phyloP scores from a whole-genome alignment of 1,140 invertebrate species.

The Lanistes nyassanus region DNA sequence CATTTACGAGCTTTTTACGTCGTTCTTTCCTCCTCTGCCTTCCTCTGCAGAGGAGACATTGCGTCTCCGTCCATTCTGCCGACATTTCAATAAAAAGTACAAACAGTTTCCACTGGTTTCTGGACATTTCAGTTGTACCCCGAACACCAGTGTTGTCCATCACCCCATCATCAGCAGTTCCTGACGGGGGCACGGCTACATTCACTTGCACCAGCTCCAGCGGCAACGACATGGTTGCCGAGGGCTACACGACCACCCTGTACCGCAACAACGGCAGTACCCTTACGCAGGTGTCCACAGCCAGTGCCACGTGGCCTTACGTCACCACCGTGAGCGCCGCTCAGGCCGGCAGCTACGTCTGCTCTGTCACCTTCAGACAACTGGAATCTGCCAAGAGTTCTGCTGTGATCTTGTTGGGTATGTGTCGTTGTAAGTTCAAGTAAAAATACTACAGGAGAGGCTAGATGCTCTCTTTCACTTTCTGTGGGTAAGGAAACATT shows the following conservation, averaged over 20 bases:
- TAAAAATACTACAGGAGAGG: too few species aligned
- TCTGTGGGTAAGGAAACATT: too few species aligned
- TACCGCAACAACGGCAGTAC: not conserved
- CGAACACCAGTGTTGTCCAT: not conserved
- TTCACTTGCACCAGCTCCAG: slow-evolving; percentile 6
- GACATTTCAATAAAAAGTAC: too few species aligned
- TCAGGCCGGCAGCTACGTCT: not conserved
- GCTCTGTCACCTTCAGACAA: not conserved
- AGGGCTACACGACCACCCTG: not conserved
- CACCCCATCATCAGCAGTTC: not conserved
- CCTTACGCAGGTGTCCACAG: not conserved
- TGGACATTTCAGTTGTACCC: not conserved
- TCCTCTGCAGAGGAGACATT: too few species aligned
- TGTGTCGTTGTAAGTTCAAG: not conserved
- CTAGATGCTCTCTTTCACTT: too few species aligned
- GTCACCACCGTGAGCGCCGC: not conserved
- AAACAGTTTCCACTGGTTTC: too few species aligned
- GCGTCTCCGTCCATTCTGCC: too few species aligned
- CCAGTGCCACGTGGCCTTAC: not conserved
- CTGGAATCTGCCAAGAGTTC: not conserved
- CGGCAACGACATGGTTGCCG: not conserved
- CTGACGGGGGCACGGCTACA: not conserved
- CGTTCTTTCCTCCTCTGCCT: too few species aligned
- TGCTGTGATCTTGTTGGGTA: not conserved
- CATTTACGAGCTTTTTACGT: too few species aligned